Conservation (phyloP, 2,888 invertebrate species). For the Watsonalla binaria region DNA sequence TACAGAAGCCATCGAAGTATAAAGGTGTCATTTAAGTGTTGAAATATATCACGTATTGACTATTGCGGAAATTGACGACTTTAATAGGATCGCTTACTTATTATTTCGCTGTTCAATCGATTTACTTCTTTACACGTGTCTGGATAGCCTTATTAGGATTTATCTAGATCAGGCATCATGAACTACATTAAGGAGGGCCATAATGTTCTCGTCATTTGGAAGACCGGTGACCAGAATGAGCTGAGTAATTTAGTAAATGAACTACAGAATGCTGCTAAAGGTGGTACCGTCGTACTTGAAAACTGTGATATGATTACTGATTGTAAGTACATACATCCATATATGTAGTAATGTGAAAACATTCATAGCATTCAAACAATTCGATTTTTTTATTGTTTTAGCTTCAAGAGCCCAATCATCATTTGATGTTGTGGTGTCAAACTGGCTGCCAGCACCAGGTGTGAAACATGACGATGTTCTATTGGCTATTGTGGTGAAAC, state of each 20-base stretch:
- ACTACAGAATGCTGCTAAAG: slow-evolving; percentile 62
- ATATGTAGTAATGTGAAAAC: too few relatives aligned
- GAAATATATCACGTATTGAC: too few relatives aligned
- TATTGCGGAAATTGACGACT: too few relatives aligned
- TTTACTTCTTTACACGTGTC: too few relatives aligned
- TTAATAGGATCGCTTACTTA: too few relatives aligned
- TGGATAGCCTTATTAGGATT: neutral
- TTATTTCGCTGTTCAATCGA: too few relatives aligned
- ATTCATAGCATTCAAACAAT: too few relatives aligned
- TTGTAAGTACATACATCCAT: slow-evolving; percentile 73
- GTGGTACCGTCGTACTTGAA: slow-evolving; percentile 76
- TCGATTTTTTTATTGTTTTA: slow-evolving; percentile 33
- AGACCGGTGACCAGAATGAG: slow-evolving; percentile 60
- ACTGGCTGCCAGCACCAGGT: slow-evolving; percentile 59
- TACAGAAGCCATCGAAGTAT: too few relatives aligned
- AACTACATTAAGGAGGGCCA: slow-evolving; percentile 52
- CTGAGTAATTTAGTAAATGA: slow-evolving; percentile 73
- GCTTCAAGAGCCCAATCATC: slow-evolving; percentile 78
- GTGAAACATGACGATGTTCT: slow-evolving; percentile 62
- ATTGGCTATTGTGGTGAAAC: slow-evolving; percentile 76
- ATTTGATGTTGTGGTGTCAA: slow-evolving; percentile 80
- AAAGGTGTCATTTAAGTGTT: too few relatives aligned
- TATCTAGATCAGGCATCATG: slow-evolving; percentile 30
- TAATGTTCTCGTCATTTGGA: slow-evolving; percentile 80
- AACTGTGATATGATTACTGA: slow-evolving; percentile 79